Base-by-base conservation (phyloP, 2,113 vertebrate species). In the Ivindomyrus marchei region DNA sequence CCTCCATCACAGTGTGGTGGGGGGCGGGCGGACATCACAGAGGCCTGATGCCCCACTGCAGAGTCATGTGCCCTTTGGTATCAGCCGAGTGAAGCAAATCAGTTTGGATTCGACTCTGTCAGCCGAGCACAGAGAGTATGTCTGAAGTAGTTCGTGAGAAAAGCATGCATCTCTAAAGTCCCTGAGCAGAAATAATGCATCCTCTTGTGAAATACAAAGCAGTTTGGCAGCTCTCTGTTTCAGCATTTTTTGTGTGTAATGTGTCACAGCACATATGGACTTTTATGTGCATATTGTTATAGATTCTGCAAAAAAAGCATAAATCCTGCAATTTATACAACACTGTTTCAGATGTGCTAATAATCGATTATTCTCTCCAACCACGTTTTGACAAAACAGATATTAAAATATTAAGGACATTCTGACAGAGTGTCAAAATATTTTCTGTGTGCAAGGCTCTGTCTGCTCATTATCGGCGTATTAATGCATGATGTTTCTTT, bases 371-470 rank as follows among this genome's bases (percentile, higher is more conserved):
- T 42, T 80, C 74, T 39, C 4, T 80, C 74, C 36, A 42, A 42
- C 36, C 74, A 42, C 31, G 0, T 80, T 80, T 39, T 80, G 74
- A 80, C 74, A 80, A 53, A 53, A 87, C 49, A 36, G 85, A 53
- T 27, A 53, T 52, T 87, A 52, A 87, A 85, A 85, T 85, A 85
- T 85, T 85, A 85, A 85, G 83, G 83, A 85, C 24, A 85, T 85
- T 46, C 45, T 85, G 83, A 85, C 19, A 85, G 21, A 47, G 19
- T 85, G 80, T 36, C n/a, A 36, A 87, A 52, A 87, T 53, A 87
- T 87, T 87, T 87, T 53, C 27, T 9, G 47, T 17, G 50, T 9
- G 45, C 24, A 10, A 19, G 42, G 39, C n/a, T 87, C 21, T 3
- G 47, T 52, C 47, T 87, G 15, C 47, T 53, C 27, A 87, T 87